These are phyloP conservation scores for Amorpha juglandis DNA, from an alignment of 2,888 invertebrate genomes.

Conservation along the genomic window DNA sequence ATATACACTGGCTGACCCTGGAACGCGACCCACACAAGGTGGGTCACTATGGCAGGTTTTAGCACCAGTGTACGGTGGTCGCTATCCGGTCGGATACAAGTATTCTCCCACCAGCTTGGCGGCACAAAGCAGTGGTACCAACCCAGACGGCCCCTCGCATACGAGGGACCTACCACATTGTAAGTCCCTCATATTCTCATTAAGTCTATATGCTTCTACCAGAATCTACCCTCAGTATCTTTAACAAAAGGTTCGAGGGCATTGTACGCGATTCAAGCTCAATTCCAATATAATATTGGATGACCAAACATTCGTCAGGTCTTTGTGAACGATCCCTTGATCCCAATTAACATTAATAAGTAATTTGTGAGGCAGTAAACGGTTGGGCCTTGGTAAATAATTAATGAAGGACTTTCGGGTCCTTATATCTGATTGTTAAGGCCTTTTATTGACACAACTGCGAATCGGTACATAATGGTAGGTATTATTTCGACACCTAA, in stretches of 20 bases:
- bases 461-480: background rate
- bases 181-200: no score
- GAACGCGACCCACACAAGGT: no score
- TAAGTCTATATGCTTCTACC: no score
- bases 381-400: background rate
- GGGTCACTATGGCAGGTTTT: no score
- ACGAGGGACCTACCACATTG: no score
- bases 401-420: background rate
- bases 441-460: background rate
- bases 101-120: no score
- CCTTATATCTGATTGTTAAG: background rate
- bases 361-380: constrained; percentile 3
- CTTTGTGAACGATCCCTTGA: constrained; percentile 3
- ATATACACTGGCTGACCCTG: no score
- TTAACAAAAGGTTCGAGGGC: background rate
- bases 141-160: no score
- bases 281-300: background rate
- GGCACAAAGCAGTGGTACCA: no score
- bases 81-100: no score
- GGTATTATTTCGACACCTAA: background rate
- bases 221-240: no score
- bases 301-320: constrained; percentile 1
- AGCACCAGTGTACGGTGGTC: no score
- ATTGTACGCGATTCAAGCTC: background rate
- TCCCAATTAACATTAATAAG: constrained; percentile 18